Evolutionary conservation across 2,888 invertebrate genomes (phyloP).

Genomic region (Archaeoteleia sp.): DNA sequence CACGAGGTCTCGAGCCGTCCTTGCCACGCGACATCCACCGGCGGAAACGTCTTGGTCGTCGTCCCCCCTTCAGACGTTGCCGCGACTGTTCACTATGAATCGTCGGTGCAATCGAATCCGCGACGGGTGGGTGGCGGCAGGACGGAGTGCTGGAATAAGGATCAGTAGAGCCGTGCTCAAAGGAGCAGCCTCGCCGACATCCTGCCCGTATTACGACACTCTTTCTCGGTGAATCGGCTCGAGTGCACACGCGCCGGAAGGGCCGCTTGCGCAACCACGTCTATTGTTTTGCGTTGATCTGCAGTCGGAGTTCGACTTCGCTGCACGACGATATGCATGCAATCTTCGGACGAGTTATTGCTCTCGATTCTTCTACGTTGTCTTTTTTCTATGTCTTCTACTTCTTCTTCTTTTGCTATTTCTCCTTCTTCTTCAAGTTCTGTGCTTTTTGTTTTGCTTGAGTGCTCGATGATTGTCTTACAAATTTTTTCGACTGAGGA

Average conservation of each 20-base stretch:
- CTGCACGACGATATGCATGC: constrained; percentile 50
- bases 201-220: constrained; percentile 71
- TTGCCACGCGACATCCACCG: constrained; percentile 62
- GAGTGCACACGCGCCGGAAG: constrained; percentile 64
- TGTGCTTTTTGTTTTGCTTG: too few species aligned
- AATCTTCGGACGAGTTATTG: constrained; percentile 46
- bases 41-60: constrained; percentile 62
- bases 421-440: too few species aligned
- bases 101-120: constrained; percentile 12
- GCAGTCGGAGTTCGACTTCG: constrained; percentile 58
- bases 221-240: constrained; percentile 56
- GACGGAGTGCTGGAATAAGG: constrained; percentile 62
- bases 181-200: constrained; percentile 72
- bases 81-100: too few species aligned
- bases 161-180: constrained; percentile 55
- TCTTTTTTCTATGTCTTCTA: constrained; percentile 6
- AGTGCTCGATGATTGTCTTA: too few species aligned
- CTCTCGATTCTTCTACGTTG: constrained; percentile 14
- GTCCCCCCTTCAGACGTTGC: constrained; percentile 57
- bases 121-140: constrained; percentile 12
- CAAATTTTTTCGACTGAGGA: too few species aligned
- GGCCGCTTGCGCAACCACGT: constrained; percentile 66
- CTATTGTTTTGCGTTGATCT: constrained; percentile 68
- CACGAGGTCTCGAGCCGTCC: constrained; percentile 72
- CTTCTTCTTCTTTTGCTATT: constrained; percentile 26